These are phyloP conservation scores for Brachionus sp. DNA, from an alignment of 1,140 invertebrate genomes.

Conservation along the genomic window DNA sequence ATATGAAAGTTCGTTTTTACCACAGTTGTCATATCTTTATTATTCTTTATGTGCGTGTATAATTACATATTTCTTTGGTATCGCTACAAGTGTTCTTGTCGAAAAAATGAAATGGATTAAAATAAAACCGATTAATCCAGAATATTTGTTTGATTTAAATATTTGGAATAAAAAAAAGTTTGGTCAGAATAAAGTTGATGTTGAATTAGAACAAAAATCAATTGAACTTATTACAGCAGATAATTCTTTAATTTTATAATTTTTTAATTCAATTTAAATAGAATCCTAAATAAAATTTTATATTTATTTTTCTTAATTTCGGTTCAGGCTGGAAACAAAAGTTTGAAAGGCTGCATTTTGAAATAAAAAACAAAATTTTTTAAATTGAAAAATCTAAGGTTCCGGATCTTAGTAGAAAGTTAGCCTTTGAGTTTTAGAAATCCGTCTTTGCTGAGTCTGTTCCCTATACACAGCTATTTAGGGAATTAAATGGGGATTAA, in stretches of 20 bases:
- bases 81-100: neutral
- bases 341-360: too few relatives aligned
- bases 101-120: constrained; percentile 27
- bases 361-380: too few relatives aligned
- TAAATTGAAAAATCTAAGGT: too few relatives aligned
- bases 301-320: too few relatives aligned
- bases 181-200: neutral
- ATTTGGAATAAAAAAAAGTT: neutral
- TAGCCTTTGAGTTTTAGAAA: too few relatives aligned
- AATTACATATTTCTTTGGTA: constrained; percentile 15
- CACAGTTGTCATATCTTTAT: constrained; percentile 4
- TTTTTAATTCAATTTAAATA: neutral
- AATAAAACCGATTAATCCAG: neutral
- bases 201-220: neutral
- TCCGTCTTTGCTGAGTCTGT: too few relatives aligned
- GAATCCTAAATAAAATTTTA: neutral
- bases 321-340: too few relatives aligned
- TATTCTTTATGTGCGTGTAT: constrained; percentile 32
- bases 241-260: neutral
- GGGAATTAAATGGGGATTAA: too few relatives aligned
- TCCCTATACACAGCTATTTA: too few relatives aligned
- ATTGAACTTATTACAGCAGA: neutral
- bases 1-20: neutral
- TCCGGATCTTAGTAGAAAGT: too few relatives aligned
- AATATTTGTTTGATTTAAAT: neutral